Percentiles rank a stretch among this genome's conserved stretches.
These are phyloP conservation scores for Napeogenes inachia DNA, from an alignment of 2,888 invertebrate species.

Conservation along the genomic window DNA sequence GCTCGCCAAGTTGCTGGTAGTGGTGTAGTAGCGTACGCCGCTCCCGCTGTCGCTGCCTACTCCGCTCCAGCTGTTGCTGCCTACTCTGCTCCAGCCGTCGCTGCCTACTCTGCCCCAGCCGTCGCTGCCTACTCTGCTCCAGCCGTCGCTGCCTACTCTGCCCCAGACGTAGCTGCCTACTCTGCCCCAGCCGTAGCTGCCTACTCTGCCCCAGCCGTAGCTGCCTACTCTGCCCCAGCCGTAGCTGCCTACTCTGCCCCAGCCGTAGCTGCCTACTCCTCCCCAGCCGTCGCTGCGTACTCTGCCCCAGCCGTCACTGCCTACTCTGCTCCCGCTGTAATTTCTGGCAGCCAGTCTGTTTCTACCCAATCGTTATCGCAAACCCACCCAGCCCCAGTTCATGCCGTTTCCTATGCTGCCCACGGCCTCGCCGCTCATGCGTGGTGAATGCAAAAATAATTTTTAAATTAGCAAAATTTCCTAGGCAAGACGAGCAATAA, in stretches of 20 bases:
- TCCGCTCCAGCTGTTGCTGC: slow-evolving; percentile 26
- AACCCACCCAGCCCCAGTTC: slow-evolving; percentile 14
- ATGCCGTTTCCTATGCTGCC: slow-evolving; percentile 11
- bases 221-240: slow-evolving; percentile 15
- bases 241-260: slow-evolving; percentile 17
- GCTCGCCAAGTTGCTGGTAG: slow-evolving; percentile 28
- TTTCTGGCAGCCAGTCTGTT: slow-evolving; percentile 15
- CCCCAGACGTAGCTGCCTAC: slow-evolving; percentile 26
- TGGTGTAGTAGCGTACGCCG: slow-evolving; percentile 30
- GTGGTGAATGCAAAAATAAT: slow-evolving; percentile 21
- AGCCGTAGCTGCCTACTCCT: slow-evolving; percentile 13
- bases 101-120: slow-evolving; percentile 8
- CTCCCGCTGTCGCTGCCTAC: slow-evolving; percentile 32
- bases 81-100: slow-evolving; percentile 25
- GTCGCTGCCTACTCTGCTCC: slow-evolving; percentile 1
- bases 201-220: slow-evolving; percentile 50
- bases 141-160: slow-evolving; percentile 8
- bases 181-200: slow-evolving; percentile 43
- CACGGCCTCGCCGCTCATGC: slow-evolving; percentile 18
- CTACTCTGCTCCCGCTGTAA: slow-evolving; percentile 15
- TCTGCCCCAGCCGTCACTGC: slow-evolving; percentile 6
- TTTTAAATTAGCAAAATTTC: slow-evolving; percentile 1
- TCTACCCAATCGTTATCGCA: slow-evolving; percentile 17
- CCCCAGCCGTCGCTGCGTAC: slow-evolving; percentile 10
- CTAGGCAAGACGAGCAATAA: slow-evolving; percentile 12